Evolutionary conservation across 2,888 invertebrate genomes (phyloP), one percentile per base, ranked within the genome.

Genomic region (Aelia acuminata): DNA sequence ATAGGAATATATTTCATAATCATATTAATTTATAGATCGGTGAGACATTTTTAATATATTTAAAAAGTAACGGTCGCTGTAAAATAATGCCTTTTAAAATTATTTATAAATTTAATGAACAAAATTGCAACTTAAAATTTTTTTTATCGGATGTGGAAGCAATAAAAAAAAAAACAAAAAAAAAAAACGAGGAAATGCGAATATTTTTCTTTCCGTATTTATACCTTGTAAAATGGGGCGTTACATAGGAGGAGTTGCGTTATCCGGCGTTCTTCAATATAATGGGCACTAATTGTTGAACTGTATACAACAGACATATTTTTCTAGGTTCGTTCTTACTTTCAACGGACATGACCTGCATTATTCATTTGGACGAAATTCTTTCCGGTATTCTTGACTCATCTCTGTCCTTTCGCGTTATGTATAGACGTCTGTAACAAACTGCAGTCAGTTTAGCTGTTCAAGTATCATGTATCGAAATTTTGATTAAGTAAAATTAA

Each of bases 231-330:
- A 80, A 39, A 43, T 43, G 80, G 80, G 80, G 43, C n/a, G 80
- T 80, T 80, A 80, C 80, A 80, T 80, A 47, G 39, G 3, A 20
- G n/a, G 4, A n/a, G 80, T 80, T 80, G 43, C 80, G 80, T 47
- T 80, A 80, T 80, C 43, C 22, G n/a, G 49, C 49, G 26, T 49
- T 49, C 47, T 84, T 50, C 84, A 48, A 85, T 85, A 53, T 49
- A 85, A 85, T 85, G 85, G 85, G 39, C 39, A 53, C 85, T 85
- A 85, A 85, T 85, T 85, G 85, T 85, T 85, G 22, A 50, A 85
- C 85, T 53, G 53, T 39, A 85, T 39, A 53, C 85, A 50, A 85
- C 85, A 57, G 50, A 85, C 85, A 85, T 85, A n/a, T 85, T 85
- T 85, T 85, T 85, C 53, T 84, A 22, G 31, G 57, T 49, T 85